Evolutionary conservation across 2,888 invertebrate species (phyloP), one percentile per base, ranked within the genome.

Genomic region (Polyploca ridens): DNA sequence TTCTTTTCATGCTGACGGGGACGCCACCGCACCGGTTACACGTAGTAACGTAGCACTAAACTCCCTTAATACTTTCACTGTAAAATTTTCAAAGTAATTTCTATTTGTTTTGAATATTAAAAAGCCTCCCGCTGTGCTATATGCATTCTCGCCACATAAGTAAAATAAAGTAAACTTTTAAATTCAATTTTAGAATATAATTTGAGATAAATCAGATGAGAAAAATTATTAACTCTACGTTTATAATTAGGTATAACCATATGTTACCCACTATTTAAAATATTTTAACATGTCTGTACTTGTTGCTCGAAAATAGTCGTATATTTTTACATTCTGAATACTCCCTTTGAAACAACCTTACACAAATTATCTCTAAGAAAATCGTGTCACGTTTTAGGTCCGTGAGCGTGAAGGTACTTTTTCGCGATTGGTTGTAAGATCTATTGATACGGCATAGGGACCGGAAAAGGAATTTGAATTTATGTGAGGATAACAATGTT

Each of bases 31-130:
- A 16, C 6, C 19, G 16, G 54, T 8, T 10, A 54, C 72, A 68
- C 64, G 69, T 72, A 75, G 76, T 74, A 70, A 72, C 70, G 7
- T 63, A 70, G 67, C 72, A 74, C 75, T 79, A 75, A 82, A 82
- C 79, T 79, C 35, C 78, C 76, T 72, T 86, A 82, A 82, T 85
- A 82, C 81, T 81, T 82, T 76, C 73, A 75, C 79, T 78, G 74
- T 76, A 82, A 73, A 86, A 88, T 87, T 85, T 87, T 85, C 82
- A 87, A 89, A 90, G 89, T 86, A 89, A 90, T 90, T 90, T 88
- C 76, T 83, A 84, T 80, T 80, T 75, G 82, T 77, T 46, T 81
- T 88, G 86, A 88, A 90, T 90, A 90, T 88, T 89, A 88, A 77
- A n/a, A 85, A 81, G 73, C 76, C 77, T 71, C 72, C 71, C 68